Evolutionary conservation across 2,888 invertebrate genomes (phyloP), one percentile per base, ranked within the genome.

Genomic region (Mythimna pallens): DNA sequence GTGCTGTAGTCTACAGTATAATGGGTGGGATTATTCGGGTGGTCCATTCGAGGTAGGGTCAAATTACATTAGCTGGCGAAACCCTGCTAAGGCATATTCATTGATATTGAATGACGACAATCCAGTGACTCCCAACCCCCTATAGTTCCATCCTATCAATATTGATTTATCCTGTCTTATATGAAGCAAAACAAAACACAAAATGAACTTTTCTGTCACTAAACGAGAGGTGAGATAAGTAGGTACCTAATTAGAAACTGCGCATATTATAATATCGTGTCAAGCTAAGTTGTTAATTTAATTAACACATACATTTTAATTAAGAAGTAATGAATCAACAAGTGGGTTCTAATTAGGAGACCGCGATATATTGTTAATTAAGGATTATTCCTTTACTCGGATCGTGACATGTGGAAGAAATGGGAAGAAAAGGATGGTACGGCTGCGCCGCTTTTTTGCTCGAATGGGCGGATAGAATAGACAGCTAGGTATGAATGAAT

Each of bases 231-330:
- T 17, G 17, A 62, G 17, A 43, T 25, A 25, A 2, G 30, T 30
- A 47, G 22, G 36, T 59, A 62, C 9, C 12, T 9, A 43, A 20
- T 55, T 52, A 30, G 30, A 30, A 30, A 66, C 43, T 9, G 22
- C 36, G 20, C n/a, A 52, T 43, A 43, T 47, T 47, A 47, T 20
- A 52, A 52, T 8, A 52, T n/a, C 50, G n/a, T 9, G 14, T 59
- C 70, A 22, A 25, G 14, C 12, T 12, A 47, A 67, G 47, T 36
- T 36, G 30, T 22, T 55, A 61, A 68, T 65, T 52, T 6, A 57
- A 71, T 62, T 61, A 78, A 30, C 72, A 68, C 52, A 34, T 55
- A 20, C 36, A 43, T 50, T 76, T 72, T 65, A 78, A 76, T 62
- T 36, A 65, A 52, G 20, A 52, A 63, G 22, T 70, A 76, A 76